Evolutionary conservation across 2,888 invertebrate species (phyloP), one percentile per base, ranked within the genome.

Genomic region (Phymatocera aterrima): DNA sequence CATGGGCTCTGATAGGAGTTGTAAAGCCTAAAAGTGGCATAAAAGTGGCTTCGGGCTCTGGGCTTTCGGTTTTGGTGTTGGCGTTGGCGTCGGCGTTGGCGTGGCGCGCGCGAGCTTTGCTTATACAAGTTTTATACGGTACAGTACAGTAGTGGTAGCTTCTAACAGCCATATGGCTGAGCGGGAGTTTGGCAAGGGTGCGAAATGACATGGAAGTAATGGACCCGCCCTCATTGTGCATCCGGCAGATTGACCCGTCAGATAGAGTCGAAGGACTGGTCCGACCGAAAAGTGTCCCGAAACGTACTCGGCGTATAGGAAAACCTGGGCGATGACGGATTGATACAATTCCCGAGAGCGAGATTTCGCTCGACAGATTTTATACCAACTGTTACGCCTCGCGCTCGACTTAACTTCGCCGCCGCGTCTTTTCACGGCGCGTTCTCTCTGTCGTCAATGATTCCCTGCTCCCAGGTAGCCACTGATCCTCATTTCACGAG

Each of bases 171-270:
- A 88, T 88, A 88, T 88, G 88, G 88, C 85, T 65, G 48, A 77
- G 81, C 78, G 68, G 65, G 83, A 87, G 84, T 86, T 54, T 72
- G 60, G 5, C 28, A 87, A 85, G 90, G 90, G 90, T 90, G 90
- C 85, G 89, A 90, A 90, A 90, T 90, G 90, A 90, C 89, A 90
- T 89, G 90, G 90, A 90, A 90, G 90, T 90, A 90, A 90, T 89
- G 86, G 86, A 87, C 87, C 83, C 79, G 83, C 82, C 82, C 82
- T 81, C 83, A 85, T 87, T 87, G 87, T 86, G 87, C 87, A 87
- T 87, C 84, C 85, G 85, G 84, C 82, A 90, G 90, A 90, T 90
- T 89, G 89, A 88, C 86, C 88, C 87, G 87, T 83, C 82, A 85
- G 89, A 90, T 89, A 88, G 82, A 81, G 79, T 80, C 78, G 79